Conservation (phyloP, 1,140 invertebrate species). For the Sycophila sp. region DNA sequence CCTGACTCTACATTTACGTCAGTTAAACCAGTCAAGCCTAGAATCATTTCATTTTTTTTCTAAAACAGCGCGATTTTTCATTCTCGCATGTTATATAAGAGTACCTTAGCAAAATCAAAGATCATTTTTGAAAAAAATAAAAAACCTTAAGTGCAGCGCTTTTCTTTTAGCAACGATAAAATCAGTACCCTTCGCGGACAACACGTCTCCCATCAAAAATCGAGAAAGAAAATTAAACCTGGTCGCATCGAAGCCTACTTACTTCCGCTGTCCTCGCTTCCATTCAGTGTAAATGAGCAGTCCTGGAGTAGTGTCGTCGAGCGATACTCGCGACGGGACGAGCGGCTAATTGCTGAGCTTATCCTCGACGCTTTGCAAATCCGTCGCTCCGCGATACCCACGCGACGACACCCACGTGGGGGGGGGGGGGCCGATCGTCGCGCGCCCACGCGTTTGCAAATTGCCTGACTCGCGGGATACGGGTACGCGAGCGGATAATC, state of each 20-base stretch:
- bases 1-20: too few species aligned
- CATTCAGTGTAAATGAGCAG: constrained; percentile 30
- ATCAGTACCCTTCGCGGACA: too few species aligned
- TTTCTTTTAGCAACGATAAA: too few species aligned
- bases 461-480: not conserved
- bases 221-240: too few species aligned
- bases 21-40: too few species aligned
- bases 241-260: not conserved
- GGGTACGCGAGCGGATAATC: not conserved
- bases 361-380: not conserved
- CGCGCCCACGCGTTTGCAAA: not conserved
- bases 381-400: not conserved
- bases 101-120: too few species aligned
- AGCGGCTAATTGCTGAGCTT: constrained; percentile 1
- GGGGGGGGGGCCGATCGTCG: not conserved
- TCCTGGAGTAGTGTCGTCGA: not conserved
- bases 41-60: too few species aligned
- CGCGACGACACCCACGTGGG: not conserved
- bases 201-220: too few species aligned
- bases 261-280: constrained; percentile 1
- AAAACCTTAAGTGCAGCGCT: too few species aligned
- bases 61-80: too few species aligned
- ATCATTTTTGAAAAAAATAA: too few species aligned
- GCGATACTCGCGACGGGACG: not conserved
- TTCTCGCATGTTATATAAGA: too few species aligned